A percentile compares a stretch with the other conserved stretches of the same genome.
Conservation (phyloP, 2,797 vertebrate species). For the Vespertilio murinus region DNA sequence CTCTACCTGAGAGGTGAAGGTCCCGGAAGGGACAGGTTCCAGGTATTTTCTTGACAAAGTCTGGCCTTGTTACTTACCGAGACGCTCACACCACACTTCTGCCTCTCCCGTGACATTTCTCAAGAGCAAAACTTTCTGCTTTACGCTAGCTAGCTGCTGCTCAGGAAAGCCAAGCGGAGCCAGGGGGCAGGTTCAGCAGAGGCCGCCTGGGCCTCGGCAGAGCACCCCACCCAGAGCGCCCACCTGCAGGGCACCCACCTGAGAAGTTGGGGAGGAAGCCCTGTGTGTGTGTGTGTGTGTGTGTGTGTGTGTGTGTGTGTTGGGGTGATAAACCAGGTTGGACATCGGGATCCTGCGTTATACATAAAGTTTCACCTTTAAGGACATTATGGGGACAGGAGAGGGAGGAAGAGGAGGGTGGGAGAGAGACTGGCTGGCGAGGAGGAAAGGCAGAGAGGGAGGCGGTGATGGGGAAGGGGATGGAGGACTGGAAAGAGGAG, state of each 20-base stretch:
- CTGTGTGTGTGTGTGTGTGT: background rate
- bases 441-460: background rate
- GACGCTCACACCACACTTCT: background rate
- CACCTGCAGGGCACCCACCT: background rate
- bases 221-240: background rate
- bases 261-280: background rate
- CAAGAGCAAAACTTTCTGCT: background rate
- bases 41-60: background rate
- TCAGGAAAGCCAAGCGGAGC: background rate
- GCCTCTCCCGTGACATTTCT: background rate
- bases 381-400: background rate
- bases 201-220: background rate
- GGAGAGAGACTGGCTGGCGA: too few species aligned
- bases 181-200: accelerated
- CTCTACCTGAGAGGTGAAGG: background rate
- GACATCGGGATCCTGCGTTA: background rate
- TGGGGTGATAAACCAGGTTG: background rate
- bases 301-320: accelerated
- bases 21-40: background rate
- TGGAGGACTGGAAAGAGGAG: background rate
- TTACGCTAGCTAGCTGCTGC: background rate
- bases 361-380: background rate
- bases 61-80: background rate
- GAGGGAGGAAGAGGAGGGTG: accelerated
- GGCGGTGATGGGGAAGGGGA: background rate